These are phyloP conservation scores for Indicator indicator DNA, from an alignment of 2,113 vertebrate genomes.

Conservation along the genomic window DNA sequence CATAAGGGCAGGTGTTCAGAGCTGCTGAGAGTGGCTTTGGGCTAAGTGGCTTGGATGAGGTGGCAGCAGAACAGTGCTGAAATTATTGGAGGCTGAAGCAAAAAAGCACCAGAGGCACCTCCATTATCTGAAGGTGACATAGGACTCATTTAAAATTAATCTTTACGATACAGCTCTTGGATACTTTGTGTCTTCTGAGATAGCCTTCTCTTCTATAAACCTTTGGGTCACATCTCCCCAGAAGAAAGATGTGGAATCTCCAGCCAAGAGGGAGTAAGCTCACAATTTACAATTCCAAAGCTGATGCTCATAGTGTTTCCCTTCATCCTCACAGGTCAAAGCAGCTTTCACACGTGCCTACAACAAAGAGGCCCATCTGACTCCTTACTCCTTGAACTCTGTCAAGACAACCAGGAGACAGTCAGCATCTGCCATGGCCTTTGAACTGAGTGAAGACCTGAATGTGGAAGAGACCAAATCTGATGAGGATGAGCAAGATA, in stretches of 20 bases:
- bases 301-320: not conserved
- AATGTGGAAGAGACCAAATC: conserved; percentile 72
- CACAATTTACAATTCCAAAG: not conserved
- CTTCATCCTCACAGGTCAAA: conserved; percentile 84
- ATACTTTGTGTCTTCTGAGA: not conserved
- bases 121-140: not conserved
- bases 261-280: not conserved
- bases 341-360: conserved; percentile 93
- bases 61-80: not conserved
- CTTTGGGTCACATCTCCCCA: not conserved
- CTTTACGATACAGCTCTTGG: not conserved
- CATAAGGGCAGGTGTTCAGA: not conserved
- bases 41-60: not conserved
- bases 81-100: not conserved
- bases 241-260: not conserved
- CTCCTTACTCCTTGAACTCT: conserved; percentile 86
- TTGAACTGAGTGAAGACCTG: conserved; percentile 71
- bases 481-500: conserved; percentile 81
- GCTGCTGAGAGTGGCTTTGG: not conserved
- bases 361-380: conserved; percentile 90
- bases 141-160: not conserved
- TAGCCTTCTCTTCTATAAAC: rapidly evolving
- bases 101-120: not conserved
- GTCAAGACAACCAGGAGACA: conserved; percentile 82
- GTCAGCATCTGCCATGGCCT: not conserved